Conservation (phyloP, 2,113 vertebrate genomes). For the Verasper variegatus region DNA sequence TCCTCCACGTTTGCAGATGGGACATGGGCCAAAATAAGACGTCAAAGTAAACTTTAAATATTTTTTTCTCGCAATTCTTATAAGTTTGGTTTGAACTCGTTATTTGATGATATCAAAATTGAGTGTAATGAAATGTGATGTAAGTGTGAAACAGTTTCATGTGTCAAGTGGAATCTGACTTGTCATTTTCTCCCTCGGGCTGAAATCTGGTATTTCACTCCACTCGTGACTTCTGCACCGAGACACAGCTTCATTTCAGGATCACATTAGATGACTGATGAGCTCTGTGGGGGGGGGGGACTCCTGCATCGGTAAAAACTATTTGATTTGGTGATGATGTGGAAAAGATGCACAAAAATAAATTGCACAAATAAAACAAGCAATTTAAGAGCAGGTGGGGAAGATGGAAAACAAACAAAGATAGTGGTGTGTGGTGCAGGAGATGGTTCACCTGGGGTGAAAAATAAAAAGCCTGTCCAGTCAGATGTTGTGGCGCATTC, state of each 20-base stretch:
- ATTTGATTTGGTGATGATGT: not conserved
- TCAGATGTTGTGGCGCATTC: not conserved
- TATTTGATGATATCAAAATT: too few relatives aligned
- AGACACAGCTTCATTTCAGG: not conserved
- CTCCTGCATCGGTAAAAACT: not conserved
- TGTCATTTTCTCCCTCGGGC: not conserved
- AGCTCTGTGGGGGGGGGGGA: slow-evolving; percentile 8
- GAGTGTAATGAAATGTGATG: too few relatives aligned
- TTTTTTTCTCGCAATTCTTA: too few relatives aligned
- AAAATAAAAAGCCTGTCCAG: too few relatives aligned
- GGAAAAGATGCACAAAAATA: not conserved
- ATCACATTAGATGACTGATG: slow-evolving; percentile 17
- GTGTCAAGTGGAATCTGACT: not conserved
- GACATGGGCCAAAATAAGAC: too few relatives aligned
- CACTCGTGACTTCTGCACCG: slow-evolving; percentile 1
- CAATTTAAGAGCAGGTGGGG: not conserved
- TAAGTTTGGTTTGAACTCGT: too few relatives aligned
- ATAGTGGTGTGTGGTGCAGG: not conserved
- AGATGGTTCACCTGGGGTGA: not conserved
- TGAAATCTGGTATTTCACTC: slow-evolving; percentile 5
- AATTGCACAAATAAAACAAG: not conserved
- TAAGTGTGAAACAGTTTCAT: too few relatives aligned
- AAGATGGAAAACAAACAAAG: not conserved
- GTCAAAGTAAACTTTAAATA: too few relatives aligned
- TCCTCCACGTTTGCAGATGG: too few relatives aligned